Evolutionary conservation across 1,140 invertebrate species (phyloP), one percentile per base, ranked within the genome.

Genomic region (Solenopsis invicta): DNA sequence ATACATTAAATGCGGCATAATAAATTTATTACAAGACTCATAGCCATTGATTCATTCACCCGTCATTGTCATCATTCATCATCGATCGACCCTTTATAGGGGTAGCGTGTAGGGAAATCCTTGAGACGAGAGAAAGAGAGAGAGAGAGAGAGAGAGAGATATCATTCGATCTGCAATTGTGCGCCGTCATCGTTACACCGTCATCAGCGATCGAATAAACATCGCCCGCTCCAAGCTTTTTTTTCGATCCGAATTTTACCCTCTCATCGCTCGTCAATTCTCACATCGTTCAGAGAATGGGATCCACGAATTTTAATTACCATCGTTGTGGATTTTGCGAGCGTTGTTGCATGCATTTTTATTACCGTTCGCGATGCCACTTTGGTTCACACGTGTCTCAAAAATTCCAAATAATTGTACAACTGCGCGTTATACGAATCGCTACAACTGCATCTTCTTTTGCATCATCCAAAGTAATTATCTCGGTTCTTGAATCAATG

Each of bases 11-110:
- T 74, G 80, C 80, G 80, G 80, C 80, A 84, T 84, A 84, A 84
- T 84, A 84, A 84, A 84, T 84, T 84, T 84, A 84, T 84, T 84
- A 84, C 80, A 84, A 84, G 80, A 84, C 52, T 74, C 80, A 74
- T 71, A 29, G 80, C 41, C 80, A 84, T 84, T 84, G 18, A 84
- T 84, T 84, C 80, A 84, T 84, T 74, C 80, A 84, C 67, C 74
- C 69, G 80, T 84, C 80, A 84, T 61, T 8, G 29, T 29, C 29
- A 29, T 29, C 29, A 29, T 29, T 29, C 29, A 29, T 84, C 80
- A 75, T 50, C 4, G 54, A 74, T 84, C 80, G n/a, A 29, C 41
- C 66, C 0, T 61, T 41, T 34, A 21, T 12, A 16, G 37, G 12
- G 24, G 21, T 37, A 59, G 21, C 13, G 34, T 45, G 24, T 21